phyloP scores from a whole-genome alignment of 2,113 vertebrate species.

The Heterotilapia buettikoferi region DNA sequence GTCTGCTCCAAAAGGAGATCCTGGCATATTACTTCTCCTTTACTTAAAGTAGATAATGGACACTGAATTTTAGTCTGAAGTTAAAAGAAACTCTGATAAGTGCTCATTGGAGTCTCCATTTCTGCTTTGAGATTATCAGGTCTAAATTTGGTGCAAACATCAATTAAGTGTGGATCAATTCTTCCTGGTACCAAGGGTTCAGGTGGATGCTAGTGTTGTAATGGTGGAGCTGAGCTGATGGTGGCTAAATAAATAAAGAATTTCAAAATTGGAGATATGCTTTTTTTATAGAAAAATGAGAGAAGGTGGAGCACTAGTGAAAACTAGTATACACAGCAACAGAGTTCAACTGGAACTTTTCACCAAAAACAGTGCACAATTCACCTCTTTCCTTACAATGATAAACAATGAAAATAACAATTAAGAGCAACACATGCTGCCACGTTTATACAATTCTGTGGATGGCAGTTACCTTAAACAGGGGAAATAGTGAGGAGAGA shows the following conservation, averaged over 20 bases:
- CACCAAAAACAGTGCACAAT: background rate
- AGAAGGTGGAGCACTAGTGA: background rate
- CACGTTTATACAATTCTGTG: background rate
- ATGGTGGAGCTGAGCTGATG: background rate
- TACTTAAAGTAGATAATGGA: background rate
- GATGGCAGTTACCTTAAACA: background rate
- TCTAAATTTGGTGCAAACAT: background rate
- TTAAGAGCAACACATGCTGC: background rate
- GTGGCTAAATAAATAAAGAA: background rate
- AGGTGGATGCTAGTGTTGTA: background rate
- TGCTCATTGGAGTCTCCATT: background rate
- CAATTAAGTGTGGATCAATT: background rate
- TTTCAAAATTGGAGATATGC: background rate
- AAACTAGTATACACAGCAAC: background rate
- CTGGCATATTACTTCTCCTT: background rate
- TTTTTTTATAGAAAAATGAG: background rate
- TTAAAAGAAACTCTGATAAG: background rate
- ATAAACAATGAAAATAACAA: background rate
- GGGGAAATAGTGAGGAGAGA: no score
- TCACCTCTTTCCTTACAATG: fast-evolving
- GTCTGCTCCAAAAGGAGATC: background rate
- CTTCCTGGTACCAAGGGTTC: background rate
- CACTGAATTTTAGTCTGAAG: background rate
- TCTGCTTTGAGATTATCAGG: background rate
- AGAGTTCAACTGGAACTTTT: background rate